A percentile compares a stretch with the other conserved stretches of the same genome.
phyloP scores from a whole-genome alignment of 2,888 invertebrate genomes.

The Hipparchia sbordonii region DNA sequence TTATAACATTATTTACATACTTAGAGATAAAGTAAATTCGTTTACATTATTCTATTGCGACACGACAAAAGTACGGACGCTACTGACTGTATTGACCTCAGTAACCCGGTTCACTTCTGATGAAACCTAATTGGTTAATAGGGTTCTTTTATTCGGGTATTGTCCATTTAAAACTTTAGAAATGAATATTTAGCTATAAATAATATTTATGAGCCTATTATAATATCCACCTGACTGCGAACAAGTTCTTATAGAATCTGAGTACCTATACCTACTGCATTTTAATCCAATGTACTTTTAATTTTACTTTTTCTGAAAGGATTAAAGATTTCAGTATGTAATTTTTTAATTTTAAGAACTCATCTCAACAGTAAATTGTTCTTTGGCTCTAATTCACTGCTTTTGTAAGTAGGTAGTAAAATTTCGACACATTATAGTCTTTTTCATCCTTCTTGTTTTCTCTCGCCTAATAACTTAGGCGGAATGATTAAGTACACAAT shows the following conservation, averaged over 20 bases:
- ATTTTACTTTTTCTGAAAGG: no score
- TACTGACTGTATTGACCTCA: slow-evolving; percentile 38
- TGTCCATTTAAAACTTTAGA: slow-evolving; percentile 40
- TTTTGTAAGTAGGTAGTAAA: no score
- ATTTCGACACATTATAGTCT: background rate
- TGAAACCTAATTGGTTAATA: slow-evolving; percentile 42
- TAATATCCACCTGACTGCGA: background rate
- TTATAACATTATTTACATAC: slow-evolving; percentile 23
- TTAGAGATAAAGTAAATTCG: slow-evolving; percentile 18
- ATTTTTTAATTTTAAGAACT: no score
- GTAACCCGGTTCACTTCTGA: slow-evolving; percentile 35
- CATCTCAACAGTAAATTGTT: no score
- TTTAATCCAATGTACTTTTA: no score
- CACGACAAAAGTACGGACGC: slow-evolving; percentile 34
- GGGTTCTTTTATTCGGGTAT: slow-evolving; percentile 39
- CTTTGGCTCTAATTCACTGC: no score
- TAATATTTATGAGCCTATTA: slow-evolving; percentile 20
- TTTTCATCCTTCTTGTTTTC: background rate
- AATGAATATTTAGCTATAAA: slow-evolving; percentile 13
- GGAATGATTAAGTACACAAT: background rate
- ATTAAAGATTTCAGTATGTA: no score
- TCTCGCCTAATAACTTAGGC: slow-evolving; percentile 1
- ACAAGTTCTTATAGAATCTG: background rate
- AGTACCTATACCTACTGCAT: background rate
- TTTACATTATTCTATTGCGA: slow-evolving; percentile 29